phyloP scores from a whole-genome alignment of 2,888 invertebrate genomes.

The Lycophotia porphyrea region DNA sequence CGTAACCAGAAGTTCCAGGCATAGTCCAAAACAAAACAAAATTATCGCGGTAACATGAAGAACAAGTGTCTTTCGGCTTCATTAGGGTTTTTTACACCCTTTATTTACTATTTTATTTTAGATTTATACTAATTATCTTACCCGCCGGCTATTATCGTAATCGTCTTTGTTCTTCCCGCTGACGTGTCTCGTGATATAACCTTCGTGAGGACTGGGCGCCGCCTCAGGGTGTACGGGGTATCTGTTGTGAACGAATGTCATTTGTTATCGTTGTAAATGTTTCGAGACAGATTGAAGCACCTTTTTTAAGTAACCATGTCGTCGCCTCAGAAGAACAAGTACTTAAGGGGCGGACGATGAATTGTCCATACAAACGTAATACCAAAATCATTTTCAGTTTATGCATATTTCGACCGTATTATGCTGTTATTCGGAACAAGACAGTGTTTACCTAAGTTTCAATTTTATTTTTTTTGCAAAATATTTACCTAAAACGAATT shows the following conservation, averaged over 20 bases:
- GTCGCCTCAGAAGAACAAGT: too few relatives aligned
- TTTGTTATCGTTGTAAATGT: background rate
- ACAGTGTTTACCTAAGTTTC: too few relatives aligned
- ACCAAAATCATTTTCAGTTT: too few relatives aligned
- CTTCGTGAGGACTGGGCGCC: slow-evolving; percentile 95
- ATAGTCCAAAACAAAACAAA: background rate
- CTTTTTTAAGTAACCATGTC: too few relatives aligned
- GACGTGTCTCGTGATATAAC: slow-evolving; percentile 97
- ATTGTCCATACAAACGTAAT: too few relatives aligned
- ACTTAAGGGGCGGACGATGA: too few relatives aligned
- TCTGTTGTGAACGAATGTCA: slow-evolving; percentile 64
- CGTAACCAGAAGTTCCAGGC: background rate
- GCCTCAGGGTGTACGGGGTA: slow-evolving; percentile 93
- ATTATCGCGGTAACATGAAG: background rate
- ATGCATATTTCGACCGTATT: too few relatives aligned
- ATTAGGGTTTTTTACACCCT: background rate
- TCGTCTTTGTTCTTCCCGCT: slow-evolving; percentile 95
- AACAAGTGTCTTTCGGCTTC: background rate
- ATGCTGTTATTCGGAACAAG: too few relatives aligned
- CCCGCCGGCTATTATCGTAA: slow-evolving; percentile 91
- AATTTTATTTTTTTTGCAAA: too few relatives aligned
- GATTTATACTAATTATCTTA: slow-evolving; percentile 73
- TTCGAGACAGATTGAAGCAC: too few relatives aligned
- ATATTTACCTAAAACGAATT: too few relatives aligned
- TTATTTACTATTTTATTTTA: background rate